Percentiles rank a stretch among this genome's conserved stretches.
phyloP scores from a whole-genome alignment of 1,140 invertebrate genomes.

The Lasioglossum baleicum region DNA sequence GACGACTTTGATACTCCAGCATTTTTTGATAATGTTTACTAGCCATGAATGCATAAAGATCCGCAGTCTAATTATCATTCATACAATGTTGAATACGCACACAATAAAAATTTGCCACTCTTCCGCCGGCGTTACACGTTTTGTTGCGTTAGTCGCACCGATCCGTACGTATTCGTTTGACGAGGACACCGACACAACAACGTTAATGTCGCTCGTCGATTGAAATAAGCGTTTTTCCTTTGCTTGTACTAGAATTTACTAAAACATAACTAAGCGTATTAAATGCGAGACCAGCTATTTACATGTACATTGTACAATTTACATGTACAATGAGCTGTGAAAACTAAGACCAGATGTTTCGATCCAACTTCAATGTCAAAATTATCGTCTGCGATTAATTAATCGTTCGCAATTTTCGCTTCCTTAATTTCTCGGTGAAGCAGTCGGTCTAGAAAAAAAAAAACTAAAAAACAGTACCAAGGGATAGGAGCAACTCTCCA shows the following conservation, averaged over 20 bases:
- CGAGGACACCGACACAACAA: background rate
- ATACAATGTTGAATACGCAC: conserved; percentile 27
- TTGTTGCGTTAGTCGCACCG: background rate
- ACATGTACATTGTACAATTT: too few species aligned
- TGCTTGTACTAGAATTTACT: conserved; percentile 45
- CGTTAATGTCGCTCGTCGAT: background rate
- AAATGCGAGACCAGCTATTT: conserved; percentile 14
- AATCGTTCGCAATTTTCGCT: too few species aligned
- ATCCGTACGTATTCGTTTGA: background rate
- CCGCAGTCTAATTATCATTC: too few species aligned
- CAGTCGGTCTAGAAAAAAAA: too few species aligned
- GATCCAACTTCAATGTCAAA: too few species aligned
- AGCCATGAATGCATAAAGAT: too few species aligned
- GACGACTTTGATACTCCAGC: too few species aligned
- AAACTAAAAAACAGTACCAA: too few species aligned
- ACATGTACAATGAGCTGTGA: background rate
- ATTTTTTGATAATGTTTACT: too few species aligned
- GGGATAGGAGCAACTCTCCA: too few species aligned
- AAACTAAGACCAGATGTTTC: background rate
- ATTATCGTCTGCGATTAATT: too few species aligned
- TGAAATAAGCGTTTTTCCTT: conserved; percentile 47
- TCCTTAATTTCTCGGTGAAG: too few species aligned
- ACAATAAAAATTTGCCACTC: conserved; percentile 4
- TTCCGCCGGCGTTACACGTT: conserved; percentile 1
- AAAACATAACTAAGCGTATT: conserved; percentile 15